A percentile compares a stretch with the other conserved stretches of the same genome.
Conservation (phyloP, 2,113 vertebrate genomes). For the Gorsachius goisagi region DNA sequence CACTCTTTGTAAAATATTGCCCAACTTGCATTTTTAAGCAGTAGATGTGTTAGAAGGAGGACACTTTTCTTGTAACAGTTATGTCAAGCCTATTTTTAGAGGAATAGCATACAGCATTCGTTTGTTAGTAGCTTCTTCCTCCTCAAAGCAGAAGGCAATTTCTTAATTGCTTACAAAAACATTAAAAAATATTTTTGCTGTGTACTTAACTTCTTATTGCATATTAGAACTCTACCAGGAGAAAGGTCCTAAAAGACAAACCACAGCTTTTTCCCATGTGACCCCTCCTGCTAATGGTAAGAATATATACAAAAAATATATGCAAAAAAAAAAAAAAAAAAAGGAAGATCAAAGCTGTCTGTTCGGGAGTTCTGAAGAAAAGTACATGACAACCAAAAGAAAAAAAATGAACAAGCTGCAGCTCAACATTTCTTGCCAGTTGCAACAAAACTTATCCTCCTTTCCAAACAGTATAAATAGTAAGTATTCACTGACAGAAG, state of each 20-base stretch:
- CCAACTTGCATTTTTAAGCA: neutral
- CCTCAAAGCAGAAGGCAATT: neutral
- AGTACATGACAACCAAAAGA: neutral
- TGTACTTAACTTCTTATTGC: neutral
- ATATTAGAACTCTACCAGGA: neutral
- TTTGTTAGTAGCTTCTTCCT: neutral
- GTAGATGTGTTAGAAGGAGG: neutral
- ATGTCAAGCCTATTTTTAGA: neutral
- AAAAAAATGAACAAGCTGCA: neutral
- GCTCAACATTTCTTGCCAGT: neutral
- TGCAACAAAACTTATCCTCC: neutral
- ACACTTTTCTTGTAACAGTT: neutral
- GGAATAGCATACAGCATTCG: neutral
- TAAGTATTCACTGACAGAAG: neutral
- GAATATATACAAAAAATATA: neutral
- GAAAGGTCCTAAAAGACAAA: neutral
- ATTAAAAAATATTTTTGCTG: neutral
- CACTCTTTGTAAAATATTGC: neutral
- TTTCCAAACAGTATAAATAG: neutral
- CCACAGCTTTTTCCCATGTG: neutral
- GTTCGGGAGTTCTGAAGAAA: neutral
- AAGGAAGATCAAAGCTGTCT: neutral
- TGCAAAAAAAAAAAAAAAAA: neutral
- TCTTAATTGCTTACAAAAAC: neutral
- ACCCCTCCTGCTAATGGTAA: neutral